Conservation (phyloP, 2,113 vertebrate species). For the Atherinomorus stipes region DNA sequence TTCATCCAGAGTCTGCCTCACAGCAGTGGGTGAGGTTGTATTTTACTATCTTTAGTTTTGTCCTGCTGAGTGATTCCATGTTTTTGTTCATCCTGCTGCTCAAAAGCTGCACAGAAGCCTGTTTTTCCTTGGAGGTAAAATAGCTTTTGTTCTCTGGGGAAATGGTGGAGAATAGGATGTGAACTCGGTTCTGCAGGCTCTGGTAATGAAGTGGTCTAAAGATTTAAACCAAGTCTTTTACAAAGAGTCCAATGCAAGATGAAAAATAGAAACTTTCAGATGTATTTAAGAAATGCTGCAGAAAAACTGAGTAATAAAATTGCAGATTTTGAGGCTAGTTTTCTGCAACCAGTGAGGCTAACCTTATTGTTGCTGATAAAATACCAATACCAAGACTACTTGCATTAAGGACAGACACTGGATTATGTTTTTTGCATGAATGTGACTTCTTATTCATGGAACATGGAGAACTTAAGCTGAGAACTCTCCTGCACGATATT, state of each 20-base stretch:
- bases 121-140: slow-evolving; percentile 12
- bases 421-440: too few species aligned
- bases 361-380: too few species aligned
- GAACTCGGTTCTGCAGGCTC: background rate
- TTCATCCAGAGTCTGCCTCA: background rate
- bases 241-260: background rate
- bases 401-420: too few species aligned
- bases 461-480: too few species aligned
- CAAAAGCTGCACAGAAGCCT: background rate
- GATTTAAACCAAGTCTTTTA: background rate
- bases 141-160: slow-evolving; percentile 17
- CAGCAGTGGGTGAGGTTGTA: slow-evolving; percentile 3
- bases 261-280: background rate
- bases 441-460: too few species aligned
- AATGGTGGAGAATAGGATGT: background rate
- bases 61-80: slow-evolving; percentile 34
- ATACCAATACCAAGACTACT: too few species aligned
- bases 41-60: slow-evolving; percentile 26
- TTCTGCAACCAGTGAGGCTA: too few species aligned
- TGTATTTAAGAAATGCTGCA: too few species aligned
- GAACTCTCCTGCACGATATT: too few species aligned
- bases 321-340: too few species aligned
- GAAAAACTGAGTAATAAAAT: too few species aligned
- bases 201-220: slow-evolving; percentile 10
- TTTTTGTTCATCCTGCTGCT: slow-evolving; percentile 12